phyloP scores from a whole-genome alignment of 2,113 vertebrate genomes.

The Anarhynchus alexandrinus region DNA sequence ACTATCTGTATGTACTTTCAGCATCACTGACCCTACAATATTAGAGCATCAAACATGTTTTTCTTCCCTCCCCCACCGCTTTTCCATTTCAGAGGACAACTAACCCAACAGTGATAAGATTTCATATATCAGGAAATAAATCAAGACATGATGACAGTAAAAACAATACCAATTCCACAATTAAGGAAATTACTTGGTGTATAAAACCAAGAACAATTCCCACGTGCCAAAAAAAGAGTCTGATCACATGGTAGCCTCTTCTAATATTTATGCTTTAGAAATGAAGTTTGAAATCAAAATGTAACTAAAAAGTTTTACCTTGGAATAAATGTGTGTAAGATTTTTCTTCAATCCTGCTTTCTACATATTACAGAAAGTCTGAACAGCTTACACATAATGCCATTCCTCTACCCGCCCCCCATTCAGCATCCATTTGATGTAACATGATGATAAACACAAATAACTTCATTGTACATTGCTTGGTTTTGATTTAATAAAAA shows the following conservation, averaged over 20 bases:
- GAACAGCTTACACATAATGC: neutral
- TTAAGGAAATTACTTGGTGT: neutral
- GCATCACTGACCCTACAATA: neutral
- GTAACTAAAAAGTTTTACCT: neutral
- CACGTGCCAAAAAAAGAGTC: neutral
- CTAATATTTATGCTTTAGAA: neutral
- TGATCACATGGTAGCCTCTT: neutral
- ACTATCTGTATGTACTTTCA: neutral
- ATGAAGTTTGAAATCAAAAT: neutral
- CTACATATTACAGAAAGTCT: neutral
- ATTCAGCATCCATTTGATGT: neutral
- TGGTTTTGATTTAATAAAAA: neutral
- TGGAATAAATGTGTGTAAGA: neutral
- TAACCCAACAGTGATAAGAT: neutral
- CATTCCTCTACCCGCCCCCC: neutral
- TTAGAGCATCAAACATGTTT: neutral
- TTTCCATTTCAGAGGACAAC: neutral
- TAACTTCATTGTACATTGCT: neutral
- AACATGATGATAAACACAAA: neutral
- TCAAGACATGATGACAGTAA: neutral
- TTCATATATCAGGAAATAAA: neutral
- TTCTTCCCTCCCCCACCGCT: neutral
- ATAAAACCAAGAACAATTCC: neutral
- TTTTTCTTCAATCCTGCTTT: neutral
- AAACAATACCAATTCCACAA: neutral